Conservation (phyloP, 2,113 vertebrate species). For the Podarcis raffonei region DNA sequence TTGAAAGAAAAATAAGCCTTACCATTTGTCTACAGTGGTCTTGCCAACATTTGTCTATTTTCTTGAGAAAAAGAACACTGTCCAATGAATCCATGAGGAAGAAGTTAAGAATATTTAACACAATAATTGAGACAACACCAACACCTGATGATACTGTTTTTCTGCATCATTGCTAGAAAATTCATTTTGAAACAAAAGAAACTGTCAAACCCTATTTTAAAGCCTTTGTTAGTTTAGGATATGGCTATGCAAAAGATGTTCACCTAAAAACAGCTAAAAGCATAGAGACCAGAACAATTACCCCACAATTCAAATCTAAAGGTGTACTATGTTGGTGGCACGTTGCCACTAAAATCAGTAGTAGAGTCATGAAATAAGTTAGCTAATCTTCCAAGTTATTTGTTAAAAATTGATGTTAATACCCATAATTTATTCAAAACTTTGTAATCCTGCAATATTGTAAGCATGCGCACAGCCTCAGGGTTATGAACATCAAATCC, state of each 20-base stretch:
- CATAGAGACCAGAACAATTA: not conserved
- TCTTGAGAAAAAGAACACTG: conserved; percentile 98
- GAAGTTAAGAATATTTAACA: conserved; percentile 80
- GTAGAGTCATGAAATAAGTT: not conserved
- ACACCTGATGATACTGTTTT: not conserved
- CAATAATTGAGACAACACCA: not conserved
- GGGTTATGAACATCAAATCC: not conserved
- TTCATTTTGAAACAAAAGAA: not conserved
- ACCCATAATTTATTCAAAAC: not conserved
- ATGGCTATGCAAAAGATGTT: not conserved
- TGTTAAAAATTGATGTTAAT: not conserved
- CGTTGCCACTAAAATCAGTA: not conserved
- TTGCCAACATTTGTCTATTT: conserved; percentile 99
- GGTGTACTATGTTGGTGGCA: not conserved
- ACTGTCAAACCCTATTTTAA: not conserved
- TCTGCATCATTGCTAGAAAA: not conserved
- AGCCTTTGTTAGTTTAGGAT: not conserved
- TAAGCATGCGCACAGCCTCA: not conserved
- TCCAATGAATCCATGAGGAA: conserved; percentile 91
- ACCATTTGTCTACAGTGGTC: conserved; percentile 99
- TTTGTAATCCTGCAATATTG: not conserved
- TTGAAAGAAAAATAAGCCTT: conserved; percentile 49
- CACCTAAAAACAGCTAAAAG: not conserved
- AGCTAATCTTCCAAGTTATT: not conserved
- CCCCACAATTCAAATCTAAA: not conserved